Evolutionary conservation across 2,888 invertebrate genomes (phyloP).

Genomic region (Drosophila merina): DNA sequence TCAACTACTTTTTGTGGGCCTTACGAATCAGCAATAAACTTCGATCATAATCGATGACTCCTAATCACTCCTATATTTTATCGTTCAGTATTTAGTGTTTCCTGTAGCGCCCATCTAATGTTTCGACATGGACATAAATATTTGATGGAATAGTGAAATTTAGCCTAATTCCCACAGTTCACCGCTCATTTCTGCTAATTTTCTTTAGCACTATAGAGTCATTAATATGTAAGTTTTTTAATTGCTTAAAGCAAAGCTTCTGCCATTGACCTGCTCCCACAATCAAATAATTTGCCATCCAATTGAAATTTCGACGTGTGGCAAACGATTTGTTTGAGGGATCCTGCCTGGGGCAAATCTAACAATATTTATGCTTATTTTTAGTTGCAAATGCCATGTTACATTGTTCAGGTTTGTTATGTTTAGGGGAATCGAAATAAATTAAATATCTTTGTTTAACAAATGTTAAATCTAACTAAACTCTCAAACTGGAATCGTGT

Average conservation of each 20-base stretch:
- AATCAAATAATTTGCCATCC: conserved; percentile 4
- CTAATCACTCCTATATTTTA: background rate
- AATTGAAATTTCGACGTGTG: conserved; percentile 3
- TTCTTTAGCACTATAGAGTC: conserved; percentile 5
- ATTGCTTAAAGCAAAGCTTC: conserved; percentile 66
- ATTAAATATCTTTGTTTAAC: conserved; percentile 10
- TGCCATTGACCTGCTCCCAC: conserved; percentile 12
- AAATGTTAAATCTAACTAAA: conserved; percentile 15
- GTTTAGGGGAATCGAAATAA: conserved; percentile 3
- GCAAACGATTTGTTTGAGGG: conserved; percentile 29
- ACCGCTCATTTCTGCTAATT: conserved; percentile 3
- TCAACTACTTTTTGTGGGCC: conserved; percentile 27
- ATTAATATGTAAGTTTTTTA: conserved; percentile 14
- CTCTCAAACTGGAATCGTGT: conserved; percentile 32
- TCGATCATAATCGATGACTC: background rate
- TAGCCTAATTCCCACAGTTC: conserved; percentile 10
- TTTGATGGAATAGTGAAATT: conserved; percentile 8
- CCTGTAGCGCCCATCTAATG: conserved; percentile 7
- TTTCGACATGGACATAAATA: conserved; percentile 9
- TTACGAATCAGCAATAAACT: conserved; percentile 20
- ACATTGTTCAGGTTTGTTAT: conserved; percentile 1
- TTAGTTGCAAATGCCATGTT: conserved; percentile 37
- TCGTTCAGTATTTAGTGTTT: conserved; percentile 4
- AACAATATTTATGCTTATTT: conserved; percentile 16
- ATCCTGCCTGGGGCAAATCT: conserved; percentile 30